Evolutionary conservation across 2,797 vertebrate genomes (phyloP), one percentile per base, ranked within the genome.

Genomic region (Myripristis murdjan): DNA sequence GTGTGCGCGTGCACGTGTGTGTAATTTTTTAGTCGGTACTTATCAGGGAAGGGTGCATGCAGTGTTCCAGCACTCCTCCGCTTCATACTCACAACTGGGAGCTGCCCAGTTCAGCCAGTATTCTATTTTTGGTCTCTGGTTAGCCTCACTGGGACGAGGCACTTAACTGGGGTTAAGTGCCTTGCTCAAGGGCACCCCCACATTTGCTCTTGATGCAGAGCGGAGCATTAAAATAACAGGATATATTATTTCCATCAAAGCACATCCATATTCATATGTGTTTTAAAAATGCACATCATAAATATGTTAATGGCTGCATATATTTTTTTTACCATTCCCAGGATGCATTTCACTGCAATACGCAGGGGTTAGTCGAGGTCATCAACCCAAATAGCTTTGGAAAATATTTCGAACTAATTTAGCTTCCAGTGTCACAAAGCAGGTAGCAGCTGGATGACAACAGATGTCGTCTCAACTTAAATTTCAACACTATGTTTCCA

Each of bases 11-110:
- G 6, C 28, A 14, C 24, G 16, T 6, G 47, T 24, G 35, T 31
- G 8, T 2, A 18, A 23, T 9, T 16, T 57, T 68, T 53, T 12
- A 16, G 39, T 24, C 51, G 67, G 20, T 10, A 33, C 47, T 70
- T 28, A 33, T 53, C 33, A 35, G 11, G 14, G 11, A 41, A 26
- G 6, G 3, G 9, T 35, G 23, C 31, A 20, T 6, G 4, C 23
- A 46, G 23, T 37, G 26, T 20, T 54, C 26, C 28, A 23, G 26
- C 26, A 0, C 9, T 64, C 22, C 60, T 5, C 23, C 31, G 33
- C 41, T 54, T 44, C 16, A 44, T 15, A n/a, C 15, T 35, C 39
- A 28, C 26, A 2, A 12, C 48, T 47, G 49, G 10, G 37, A 2
- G 26, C 26, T 28, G 26, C 48, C 48, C 46, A 20, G 6, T 20